These are phyloP conservation scores for Hybognathus amarus DNA, from an alignment of 2,797 vertebrate genomes.

Conservation along the genomic window DNA sequence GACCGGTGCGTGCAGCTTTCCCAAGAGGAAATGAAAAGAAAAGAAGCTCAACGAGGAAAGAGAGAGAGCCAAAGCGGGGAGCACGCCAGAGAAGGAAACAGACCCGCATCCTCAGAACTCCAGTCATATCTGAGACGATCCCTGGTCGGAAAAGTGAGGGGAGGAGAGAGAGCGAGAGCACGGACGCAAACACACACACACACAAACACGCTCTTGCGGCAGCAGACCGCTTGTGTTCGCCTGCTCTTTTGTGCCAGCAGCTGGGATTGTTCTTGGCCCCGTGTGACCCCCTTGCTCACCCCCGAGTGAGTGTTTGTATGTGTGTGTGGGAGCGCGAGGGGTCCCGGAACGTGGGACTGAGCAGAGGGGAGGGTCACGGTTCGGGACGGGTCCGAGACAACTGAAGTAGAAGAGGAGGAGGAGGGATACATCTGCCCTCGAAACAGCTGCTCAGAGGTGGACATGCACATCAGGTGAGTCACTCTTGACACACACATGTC, in stretches of 20 bases:
- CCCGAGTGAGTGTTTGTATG: constrained; percentile 44
- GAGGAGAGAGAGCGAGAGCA: constrained; percentile 65
- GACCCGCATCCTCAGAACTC: constrained; percentile 40
- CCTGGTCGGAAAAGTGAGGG: constrained; percentile 58
- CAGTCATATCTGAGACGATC: constrained; percentile 60
- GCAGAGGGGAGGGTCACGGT: constrained; percentile 40
- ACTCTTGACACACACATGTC: constrained; percentile 13
- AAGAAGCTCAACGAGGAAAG: constrained; percentile 75
- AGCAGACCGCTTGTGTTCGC: constrained; percentile 62
- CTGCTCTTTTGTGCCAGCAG: constrained; percentile 56
- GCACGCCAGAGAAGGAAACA: constrained; percentile 50
- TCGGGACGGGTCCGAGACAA: constrained; percentile 45
- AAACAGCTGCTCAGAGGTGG: constrained; percentile 66
- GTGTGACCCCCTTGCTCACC: constrained; percentile 57
- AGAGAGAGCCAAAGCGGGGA: constrained; percentile 73
- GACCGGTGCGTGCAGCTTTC: constrained; percentile 80
- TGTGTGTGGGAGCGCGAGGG: constrained; percentile 28
- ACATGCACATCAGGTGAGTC: constrained; percentile 85
- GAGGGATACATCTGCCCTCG: constrained; percentile 38
- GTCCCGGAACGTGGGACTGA: constrained; percentile 48
- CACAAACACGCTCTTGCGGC: constrained; percentile 52
- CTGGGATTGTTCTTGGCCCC: constrained; percentile 58
- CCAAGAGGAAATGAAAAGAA: constrained; percentile 84
- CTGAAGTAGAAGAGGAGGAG: constrained; percentile 26
- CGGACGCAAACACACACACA: constrained; percentile 57